phyloP scores from a whole-genome alignment of 2,113 vertebrate species.

The Zeus faber region DNA sequence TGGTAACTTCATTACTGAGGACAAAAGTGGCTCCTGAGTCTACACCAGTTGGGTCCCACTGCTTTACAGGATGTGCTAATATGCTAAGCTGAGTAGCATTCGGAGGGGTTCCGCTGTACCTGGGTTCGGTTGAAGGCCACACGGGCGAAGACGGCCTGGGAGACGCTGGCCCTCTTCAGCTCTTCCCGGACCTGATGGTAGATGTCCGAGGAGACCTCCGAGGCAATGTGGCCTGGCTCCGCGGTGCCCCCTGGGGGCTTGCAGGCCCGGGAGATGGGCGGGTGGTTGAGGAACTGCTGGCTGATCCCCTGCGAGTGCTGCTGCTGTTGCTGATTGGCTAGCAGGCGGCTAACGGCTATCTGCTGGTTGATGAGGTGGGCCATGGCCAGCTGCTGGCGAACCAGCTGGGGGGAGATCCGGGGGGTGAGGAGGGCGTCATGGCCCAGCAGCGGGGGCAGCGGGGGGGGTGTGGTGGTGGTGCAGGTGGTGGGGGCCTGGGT shows the following conservation, averaged over 20 bases:
- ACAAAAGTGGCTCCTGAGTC: too few species aligned
- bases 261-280: constrained; percentile 69
- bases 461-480: too few species aligned
- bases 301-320: constrained; percentile 76
- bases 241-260: constrained; percentile 65
- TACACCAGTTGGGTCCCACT: too few species aligned
- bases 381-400: constrained; percentile 87
- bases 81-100: too few species aligned
- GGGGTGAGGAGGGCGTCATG: constrained; percentile 81
- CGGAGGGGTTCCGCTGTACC: too few species aligned
- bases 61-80: too few species aligned
- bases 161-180: constrained; percentile 89
- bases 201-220: constrained; percentile 90
- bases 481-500: constrained; percentile 84
- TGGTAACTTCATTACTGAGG: too few species aligned
- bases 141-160: too few species aligned
- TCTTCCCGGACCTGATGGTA: constrained; percentile 92
- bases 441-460: constrained; percentile 84
- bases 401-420: constrained; percentile 83
- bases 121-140: constrained; percentile 93
- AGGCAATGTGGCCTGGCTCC: constrained; percentile 34
- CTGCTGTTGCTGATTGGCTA: constrained; percentile 81
- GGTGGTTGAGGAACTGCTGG: constrained; percentile 86
- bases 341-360: constrained; percentile 83
- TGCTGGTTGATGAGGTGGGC: constrained; percentile 88